Evolutionary conservation across 2,888 invertebrate genomes (phyloP).

Genomic region (Cynaeus angustus): DNA sequence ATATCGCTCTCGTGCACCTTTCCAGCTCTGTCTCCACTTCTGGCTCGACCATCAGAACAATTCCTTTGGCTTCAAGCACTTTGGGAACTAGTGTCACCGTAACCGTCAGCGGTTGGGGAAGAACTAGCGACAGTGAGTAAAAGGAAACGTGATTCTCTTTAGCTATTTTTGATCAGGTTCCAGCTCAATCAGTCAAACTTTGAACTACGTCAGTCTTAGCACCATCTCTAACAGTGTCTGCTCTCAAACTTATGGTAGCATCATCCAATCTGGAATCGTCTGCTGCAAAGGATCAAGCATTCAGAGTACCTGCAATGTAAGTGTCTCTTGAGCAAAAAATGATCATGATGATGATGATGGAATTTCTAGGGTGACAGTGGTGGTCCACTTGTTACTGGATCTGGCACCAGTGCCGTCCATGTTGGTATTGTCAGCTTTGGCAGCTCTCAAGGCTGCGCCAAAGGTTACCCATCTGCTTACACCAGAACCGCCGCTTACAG

Average conservation of each 20-base stretch:
- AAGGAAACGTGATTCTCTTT: neutral
- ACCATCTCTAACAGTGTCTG: constrained; percentile 25
- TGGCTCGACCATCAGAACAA: neutral
- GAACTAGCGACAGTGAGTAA: constrained; percentile 28
- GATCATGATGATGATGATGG: neutral
- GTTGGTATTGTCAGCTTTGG: constrained; percentile 41
- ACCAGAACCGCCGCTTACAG: constrained; percentile 37
- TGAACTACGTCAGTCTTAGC: constrained; percentile 21
- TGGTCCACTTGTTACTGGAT: constrained; percentile 36
- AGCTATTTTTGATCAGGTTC: neutral
- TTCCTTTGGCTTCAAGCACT: constrained; percentile 9
- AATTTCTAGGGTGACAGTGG: constrained; percentile 34
- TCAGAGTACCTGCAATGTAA: constrained; percentile 29
- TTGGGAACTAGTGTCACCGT: constrained; percentile 12
- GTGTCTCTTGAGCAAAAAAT: neutral
- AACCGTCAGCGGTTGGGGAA: constrained; percentile 38
- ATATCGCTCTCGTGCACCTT: constrained; percentile 33
- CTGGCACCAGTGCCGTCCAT: constrained; percentile 34
- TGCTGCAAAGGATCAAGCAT: constrained; percentile 1
- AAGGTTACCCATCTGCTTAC: constrained; percentile 33
- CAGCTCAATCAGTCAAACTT: constrained; percentile 10
- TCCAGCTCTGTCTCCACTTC: constrained; percentile 7
- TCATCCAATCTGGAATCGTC: constrained; percentile 18
- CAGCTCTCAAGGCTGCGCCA: constrained; percentile 27
- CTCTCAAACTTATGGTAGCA: constrained; percentile 20